Evolutionary conservation across 2,888 invertebrate species (phyloP).

Genomic region (Byasa hedistus): DNA sequence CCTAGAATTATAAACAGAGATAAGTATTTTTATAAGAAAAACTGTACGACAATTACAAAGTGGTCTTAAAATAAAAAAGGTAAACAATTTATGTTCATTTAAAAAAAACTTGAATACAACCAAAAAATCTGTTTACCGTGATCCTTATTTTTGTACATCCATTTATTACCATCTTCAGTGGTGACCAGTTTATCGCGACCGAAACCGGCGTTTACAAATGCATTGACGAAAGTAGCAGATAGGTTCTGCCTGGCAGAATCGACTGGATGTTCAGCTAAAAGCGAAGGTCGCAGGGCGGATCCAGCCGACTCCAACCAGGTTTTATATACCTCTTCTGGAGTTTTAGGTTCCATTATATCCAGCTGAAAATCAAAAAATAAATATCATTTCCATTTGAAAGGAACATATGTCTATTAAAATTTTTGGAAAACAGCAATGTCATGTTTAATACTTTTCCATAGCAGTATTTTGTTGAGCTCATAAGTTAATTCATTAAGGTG

Average conservation of each 20-base stretch:
- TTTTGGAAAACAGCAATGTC: no score
- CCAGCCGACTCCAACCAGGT: constrained; percentile 94
- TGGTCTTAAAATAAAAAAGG: no score
- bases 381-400: no score
- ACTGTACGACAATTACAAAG: no score
- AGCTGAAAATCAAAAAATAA: constrained; percentile 74
- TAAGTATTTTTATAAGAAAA: neutral
- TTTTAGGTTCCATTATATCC: constrained; percentile 99
- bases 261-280: constrained; percentile 86
- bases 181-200: constrained; percentile 96
- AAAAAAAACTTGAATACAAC: no score
- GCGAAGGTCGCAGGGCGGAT: constrained; percentile 83
- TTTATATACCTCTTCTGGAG: constrained; percentile 99
- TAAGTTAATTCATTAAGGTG: no score
- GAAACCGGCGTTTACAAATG: constrained; percentile 98
- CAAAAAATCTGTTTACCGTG: constrained; percentile 82
- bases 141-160: constrained; percentile 98
- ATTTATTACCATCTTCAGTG: constrained; percentile 89
- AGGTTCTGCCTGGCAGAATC: constrained; percentile 98
- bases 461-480: no score
- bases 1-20: constrained; percentile 57
- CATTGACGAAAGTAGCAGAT: constrained; percentile 98
- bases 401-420: no score
- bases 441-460: no score
- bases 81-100: no score